A percentile compares a stretch with the other conserved stretches of the same genome.
Conservation (phyloP, 2,797 vertebrate species). For the Jordanella pulchra region DNA sequence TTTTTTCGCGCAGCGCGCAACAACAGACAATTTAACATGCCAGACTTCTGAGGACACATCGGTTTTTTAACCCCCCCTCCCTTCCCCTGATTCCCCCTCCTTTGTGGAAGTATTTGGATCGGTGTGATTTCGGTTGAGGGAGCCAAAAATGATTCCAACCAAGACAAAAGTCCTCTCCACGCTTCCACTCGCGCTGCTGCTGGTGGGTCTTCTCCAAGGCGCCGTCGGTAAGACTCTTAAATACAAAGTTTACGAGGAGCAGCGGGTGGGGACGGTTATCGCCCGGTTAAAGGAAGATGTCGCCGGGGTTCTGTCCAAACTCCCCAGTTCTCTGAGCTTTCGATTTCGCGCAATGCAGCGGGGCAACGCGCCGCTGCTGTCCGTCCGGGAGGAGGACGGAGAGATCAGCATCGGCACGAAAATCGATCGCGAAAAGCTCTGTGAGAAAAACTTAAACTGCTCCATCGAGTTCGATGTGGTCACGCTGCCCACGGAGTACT, state of each 20-base stretch:
- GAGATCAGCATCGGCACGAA: conserved; percentile 91
- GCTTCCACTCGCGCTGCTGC: conserved; percentile 52
- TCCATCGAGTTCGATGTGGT: conserved; percentile 97
- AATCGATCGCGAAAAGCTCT: conserved; percentile 95
- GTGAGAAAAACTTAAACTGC: conserved; percentile 93
- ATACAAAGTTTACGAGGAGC: conserved; percentile 97
- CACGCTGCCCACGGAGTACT: conserved; percentile 92
- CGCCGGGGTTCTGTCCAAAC: conserved; percentile 83
- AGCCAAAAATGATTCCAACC: conserved; percentile 47
- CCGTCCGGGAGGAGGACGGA: conserved; percentile 91
- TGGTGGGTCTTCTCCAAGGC: conserved; percentile 55
- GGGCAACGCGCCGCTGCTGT: conserved; percentile 84
- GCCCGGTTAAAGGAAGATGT: conserved; percentile 91
- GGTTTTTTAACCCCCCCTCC: neutral
- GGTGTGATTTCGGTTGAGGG: conserved; percentile 54
- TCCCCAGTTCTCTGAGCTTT: conserved; percentile 85
- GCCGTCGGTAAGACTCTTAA: conserved; percentile 86
- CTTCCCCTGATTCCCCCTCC: neutral
- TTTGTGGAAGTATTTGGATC: conserved; percentile 54
- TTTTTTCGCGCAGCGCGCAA: conserved; percentile 4
- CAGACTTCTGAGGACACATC: conserved; percentile 57
- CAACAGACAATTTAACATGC: conserved; percentile 67
- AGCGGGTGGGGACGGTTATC: conserved; percentile 90
- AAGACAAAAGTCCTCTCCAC: conserved; percentile 61
- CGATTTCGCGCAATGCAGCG: conserved; percentile 94